These are phyloP conservation scores for Anneissia japonica DNA, from an alignment of 35 echinoderm and acorn worm genomes.

Conservation along the genomic window DNA sequence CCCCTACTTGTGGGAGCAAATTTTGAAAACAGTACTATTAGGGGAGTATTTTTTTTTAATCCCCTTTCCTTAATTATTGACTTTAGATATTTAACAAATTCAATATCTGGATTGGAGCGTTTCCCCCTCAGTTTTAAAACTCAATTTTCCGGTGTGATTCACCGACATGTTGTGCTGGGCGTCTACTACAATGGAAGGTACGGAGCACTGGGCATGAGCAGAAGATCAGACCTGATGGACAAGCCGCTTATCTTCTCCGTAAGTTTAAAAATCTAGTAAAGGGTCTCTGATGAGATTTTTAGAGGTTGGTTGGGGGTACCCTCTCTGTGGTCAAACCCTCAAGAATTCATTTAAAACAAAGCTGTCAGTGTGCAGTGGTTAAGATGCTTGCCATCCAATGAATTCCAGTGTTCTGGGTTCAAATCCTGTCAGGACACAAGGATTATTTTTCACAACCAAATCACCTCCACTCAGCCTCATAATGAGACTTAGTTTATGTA, in stretches of 20 bases:
- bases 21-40: background rate
- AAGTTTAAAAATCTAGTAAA: background rate
- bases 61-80: conserved; percentile 17
- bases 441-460: no score
- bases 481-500: no score
- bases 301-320: no score
- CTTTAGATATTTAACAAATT: conserved; percentile 80
- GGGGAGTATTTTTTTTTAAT: background rate
- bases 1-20: no score
- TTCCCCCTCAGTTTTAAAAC: conserved; percentile 97
- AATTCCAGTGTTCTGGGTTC: no score
- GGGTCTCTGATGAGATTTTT: background rate
- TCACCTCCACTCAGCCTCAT: no score
- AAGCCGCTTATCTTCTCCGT: conserved; percentile 84
- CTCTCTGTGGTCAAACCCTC: no score
- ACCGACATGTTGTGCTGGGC: conserved; percentile 86
- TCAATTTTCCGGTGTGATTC: conserved; percentile 55
- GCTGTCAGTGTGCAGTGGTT: no score
- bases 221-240: conserved; percentile 92
- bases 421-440: no score
- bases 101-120: conserved; percentile 53
- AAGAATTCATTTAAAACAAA: no score
- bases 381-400: no score
- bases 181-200: conserved; percentile 56
- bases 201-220: conserved; percentile 86